These are phyloP conservation scores for Euzophera pinguis DNA, from an alignment of 2,888 invertebrate species.

Conservation along the genomic window DNA sequence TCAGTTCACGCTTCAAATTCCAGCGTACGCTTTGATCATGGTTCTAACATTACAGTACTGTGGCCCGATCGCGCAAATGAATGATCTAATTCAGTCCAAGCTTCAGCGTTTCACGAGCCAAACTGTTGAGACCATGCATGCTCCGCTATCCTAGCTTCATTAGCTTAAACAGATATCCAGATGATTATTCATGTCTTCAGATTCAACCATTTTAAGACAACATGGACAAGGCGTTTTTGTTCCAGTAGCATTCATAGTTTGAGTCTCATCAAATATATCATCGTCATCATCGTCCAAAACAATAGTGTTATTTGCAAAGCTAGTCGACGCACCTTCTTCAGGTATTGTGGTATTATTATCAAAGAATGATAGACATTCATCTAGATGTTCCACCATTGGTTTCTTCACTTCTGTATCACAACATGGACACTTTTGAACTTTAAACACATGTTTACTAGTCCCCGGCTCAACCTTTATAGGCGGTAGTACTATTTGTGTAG, in stretches of 20 bases:
- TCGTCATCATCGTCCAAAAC: slow-evolving; percentile 50
- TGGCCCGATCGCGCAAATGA: too few species aligned
- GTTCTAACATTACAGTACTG: too few species aligned
- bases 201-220: slow-evolving; percentile 76
- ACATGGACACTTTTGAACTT: slow-evolving; percentile 58
- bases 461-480: slow-evolving; percentile 33
- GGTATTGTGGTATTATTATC: slow-evolving; percentile 67
- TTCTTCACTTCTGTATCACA: slow-evolving; percentile 52
- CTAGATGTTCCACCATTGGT: slow-evolving; percentile 66
- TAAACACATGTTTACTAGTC: slow-evolving; percentile 26
- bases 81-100: too few species aligned
- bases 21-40: too few species aligned
- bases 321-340: slow-evolving; percentile 42
- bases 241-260: slow-evolving; percentile 62
- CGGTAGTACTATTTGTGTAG: slow-evolving; percentile 23
- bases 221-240: slow-evolving; percentile 80
- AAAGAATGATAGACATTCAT: slow-evolving; percentile 69
- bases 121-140: too few species aligned
- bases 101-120: too few species aligned
- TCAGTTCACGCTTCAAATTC: too few species aligned
- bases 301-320: slow-evolving; percentile 38
- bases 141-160: slow-evolving; percentile 11
- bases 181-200: slow-evolving; percentile 79
- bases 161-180: slow-evolving; percentile 67
- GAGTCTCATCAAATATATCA: slow-evolving; percentile 54